Percentiles rank a stretch among this genome's conserved stretches.
Conservation (phyloP, 2,888 invertebrate species). For the Nymphalis urticae region DNA sequence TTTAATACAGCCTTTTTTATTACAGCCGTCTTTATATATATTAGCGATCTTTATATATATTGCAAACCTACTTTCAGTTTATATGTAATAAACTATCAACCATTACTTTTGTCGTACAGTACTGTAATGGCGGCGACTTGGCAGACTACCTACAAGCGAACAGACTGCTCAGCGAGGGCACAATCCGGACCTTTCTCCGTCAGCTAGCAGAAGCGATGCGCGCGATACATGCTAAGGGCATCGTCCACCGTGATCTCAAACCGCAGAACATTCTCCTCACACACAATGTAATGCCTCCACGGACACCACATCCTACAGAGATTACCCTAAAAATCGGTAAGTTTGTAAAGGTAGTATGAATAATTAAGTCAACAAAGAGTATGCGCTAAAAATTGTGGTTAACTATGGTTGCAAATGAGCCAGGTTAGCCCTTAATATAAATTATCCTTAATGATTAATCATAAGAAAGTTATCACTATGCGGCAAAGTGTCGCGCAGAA, state of each 20-base stretch:
- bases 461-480: background rate
- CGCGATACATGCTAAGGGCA: constrained; percentile 97
- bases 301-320: constrained; percentile 88
- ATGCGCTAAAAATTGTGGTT: too few species aligned
- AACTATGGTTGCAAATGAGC: background rate
- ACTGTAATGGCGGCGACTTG: constrained; percentile 99
- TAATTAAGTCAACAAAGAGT: too few species aligned
- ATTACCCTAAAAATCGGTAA: constrained; percentile 97
- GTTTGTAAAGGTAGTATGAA: constrained; percentile 24
- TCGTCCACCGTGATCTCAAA: constrained; percentile 99
- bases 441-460: background rate
- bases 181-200: constrained; percentile 95
- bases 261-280: constrained; percentile 99
- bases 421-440: background rate
- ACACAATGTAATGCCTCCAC: constrained; percentile 84
- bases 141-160: constrained; percentile 97
- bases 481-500: background rate
- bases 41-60: too few species aligned
- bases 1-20: too few species aligned
- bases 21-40: too few species aligned
- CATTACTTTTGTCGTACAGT: constrained; percentile 76
- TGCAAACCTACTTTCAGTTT: too few species aligned
- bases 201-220: constrained; percentile 99
- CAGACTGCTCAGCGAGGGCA: constrained; percentile 98
- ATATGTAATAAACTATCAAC: background rate